Evolutionary conservation across 1,140 invertebrate genomes (phyloP).

Genomic region (Bombyx mandarina): DNA sequence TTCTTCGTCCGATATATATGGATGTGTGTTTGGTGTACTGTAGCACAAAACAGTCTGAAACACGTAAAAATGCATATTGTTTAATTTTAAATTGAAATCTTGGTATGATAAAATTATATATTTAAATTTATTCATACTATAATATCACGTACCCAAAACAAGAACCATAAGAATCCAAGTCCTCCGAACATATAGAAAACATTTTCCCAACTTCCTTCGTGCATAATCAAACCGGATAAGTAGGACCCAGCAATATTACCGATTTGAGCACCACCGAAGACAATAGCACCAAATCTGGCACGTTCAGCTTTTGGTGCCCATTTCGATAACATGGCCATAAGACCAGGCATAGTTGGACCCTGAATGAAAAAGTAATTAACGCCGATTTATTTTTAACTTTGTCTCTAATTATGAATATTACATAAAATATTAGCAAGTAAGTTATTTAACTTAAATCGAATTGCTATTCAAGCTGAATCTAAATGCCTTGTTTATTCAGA

Average conservation of each 20-base stretch:
- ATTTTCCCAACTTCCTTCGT: conserved; percentile 79
- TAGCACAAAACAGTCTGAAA: conserved; percentile 70
- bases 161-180: conserved; percentile 79
- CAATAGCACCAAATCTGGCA: conserved; percentile 79
- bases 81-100: neutral
- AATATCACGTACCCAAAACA: conserved; percentile 74
- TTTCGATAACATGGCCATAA: conserved; percentile 80
- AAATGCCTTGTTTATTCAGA: no score
- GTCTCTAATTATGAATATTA: neutral
- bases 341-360: conserved; percentile 83
- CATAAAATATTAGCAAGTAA: neutral
- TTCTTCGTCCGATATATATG: conserved; percentile 74
- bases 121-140: no score
- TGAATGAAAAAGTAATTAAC: conserved; percentile 34
- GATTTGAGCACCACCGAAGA: conserved; percentile 80
- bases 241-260: conserved; percentile 83
- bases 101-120: neutral
- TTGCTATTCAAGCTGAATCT: no score
- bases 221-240: conserved; percentile 78
- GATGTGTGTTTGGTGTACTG: conserved; percentile 74
- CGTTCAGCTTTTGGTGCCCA: conserved; percentile 83
- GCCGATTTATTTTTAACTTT: no score
- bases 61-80: conserved; percentile 6
- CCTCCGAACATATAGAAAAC: conserved; percentile 89
- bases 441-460: neutral